A percentile compares a stretch with the other conserved stretches of the same genome.
These are phyloP conservation scores for Heliconius eleuchia DNA, from an alignment of 1,140 invertebrate genomes.

Conservation along the genomic window DNA sequence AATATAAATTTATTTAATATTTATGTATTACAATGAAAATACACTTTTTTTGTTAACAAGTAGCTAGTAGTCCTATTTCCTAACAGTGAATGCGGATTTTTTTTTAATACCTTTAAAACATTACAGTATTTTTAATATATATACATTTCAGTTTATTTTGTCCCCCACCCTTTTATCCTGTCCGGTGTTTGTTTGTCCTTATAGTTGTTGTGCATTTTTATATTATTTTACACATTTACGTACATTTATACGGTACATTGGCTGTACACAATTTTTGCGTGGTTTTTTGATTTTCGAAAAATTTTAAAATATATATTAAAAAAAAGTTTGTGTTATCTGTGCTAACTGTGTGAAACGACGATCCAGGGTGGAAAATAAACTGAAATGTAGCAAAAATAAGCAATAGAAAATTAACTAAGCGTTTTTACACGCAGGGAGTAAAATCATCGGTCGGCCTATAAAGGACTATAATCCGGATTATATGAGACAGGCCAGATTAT, in stretches of 20 bases:
- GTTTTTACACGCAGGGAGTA: conserved; percentile 65
- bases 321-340: conserved; percentile 53
- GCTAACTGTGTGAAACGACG: conserved; percentile 54
- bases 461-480: conserved; percentile 75
- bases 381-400: conserved; percentile 70
- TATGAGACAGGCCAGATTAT: conserved; percentile 61
- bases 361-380: conserved; percentile 65
- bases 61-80: conserved; percentile 59
- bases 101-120: conserved; percentile 46
- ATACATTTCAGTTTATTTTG: conserved; percentile 81
- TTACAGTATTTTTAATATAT: conserved; percentile 65
- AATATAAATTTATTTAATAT: conserved; percentile 25
- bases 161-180: conserved; percentile 52
- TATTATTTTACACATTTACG: conserved; percentile 45
- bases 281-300: background rate
- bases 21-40: conserved; percentile 36
- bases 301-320: conserved; percentile 17
- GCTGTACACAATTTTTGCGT: background rate
- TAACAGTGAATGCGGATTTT: conserved; percentile 65
- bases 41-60: conserved; percentile 43
- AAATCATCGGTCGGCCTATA: conserved; percentile 68
- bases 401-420: conserved; percentile 45
- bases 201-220: conserved; percentile 54
- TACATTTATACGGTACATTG: conserved; percentile 29
- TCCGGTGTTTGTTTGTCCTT: conserved; percentile 63